phyloP scores from a whole-genome alignment of 2,113 vertebrate genomes.

The Bucco capensis region DNA sequence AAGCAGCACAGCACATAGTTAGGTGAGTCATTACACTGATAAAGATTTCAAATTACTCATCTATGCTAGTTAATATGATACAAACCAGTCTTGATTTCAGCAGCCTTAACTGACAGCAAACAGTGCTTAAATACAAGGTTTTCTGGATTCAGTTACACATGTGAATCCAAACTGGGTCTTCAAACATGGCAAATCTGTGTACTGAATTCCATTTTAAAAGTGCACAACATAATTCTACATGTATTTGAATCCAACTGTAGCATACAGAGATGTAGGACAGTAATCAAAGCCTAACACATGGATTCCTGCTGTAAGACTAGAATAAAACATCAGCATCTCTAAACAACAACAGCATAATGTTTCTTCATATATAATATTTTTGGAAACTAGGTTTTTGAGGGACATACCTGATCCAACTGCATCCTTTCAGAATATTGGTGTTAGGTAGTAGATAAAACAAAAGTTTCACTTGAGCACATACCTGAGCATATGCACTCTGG shows the following conservation, averaged over 20 bases:
- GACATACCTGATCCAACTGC: neutral
- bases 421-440: neutral
- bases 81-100: neutral
- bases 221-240: neutral
- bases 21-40: neutral
- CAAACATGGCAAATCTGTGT: neutral
- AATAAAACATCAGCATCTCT: neutral
- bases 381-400: neutral
- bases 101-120: neutral
- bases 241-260: neutral
- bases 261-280: neutral
- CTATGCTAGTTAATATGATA: neutral
- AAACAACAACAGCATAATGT: neutral
- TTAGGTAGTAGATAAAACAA: neutral
- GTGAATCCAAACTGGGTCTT: neutral
- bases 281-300: neutral
- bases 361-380: neutral
- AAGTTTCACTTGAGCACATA: conserved; percentile 22
- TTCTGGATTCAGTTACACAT: neutral
- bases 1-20: neutral
- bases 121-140: neutral
- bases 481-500: conserved; percentile 96
- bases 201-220: neutral
- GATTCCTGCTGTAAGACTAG: neutral
- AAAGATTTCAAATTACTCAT: neutral